Base-by-base conservation (phyloP, 2,888 invertebrate species). In the Xanthorhoe spadicearia region DNA sequence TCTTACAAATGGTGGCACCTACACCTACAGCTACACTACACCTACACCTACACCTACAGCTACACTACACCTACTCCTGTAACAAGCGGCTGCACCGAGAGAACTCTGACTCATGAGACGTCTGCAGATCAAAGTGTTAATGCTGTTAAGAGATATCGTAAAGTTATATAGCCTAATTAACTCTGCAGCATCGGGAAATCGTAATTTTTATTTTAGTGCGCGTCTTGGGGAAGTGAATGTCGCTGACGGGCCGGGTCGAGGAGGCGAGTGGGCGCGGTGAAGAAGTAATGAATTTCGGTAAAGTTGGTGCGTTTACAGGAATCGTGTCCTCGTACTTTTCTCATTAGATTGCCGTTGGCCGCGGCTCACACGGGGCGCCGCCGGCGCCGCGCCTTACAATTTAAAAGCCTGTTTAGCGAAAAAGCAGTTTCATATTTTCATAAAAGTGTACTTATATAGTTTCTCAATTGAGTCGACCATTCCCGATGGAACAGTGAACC, bases 131-230 rank as follows among this genome's bases (percentile, higher is more conserved):
- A 61, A 66, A 66, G 62, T 59, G 55, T 50, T 62, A 62, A 61
- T 50, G 61, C 46, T 54, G 17, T 59, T 66, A 51, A 62, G 59
- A 62, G 62, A 59, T 62, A 66, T 66, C 59, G 59, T 66, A 59
- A 66, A 59, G 50, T 66, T 54, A 43, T 58, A 66, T 58, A 28
- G 15, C 46, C 62, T 60, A 66, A 66, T 66, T 68, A 57, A 68
- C 52, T 61, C 50, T 61, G 1, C 57, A 57, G 53, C 56, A 64
- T 56, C 48, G 56, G 52, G 57, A 66, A 61, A 59, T 55, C 51
- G 57, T 53, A 61, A 55, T 63, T 60, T 55, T 55, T 9, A 51
- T 55, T 54, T 51, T 19, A 50, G 48, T 59, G 35, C 55, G 50
- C 43, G 28, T 48, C 35, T 52, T 51, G 49, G 5, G 18, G 61